These are phyloP conservation scores for Ophonus ardosiacus DNA, from an alignment of 2,888 invertebrate genomes.

Conservation along the genomic window DNA sequence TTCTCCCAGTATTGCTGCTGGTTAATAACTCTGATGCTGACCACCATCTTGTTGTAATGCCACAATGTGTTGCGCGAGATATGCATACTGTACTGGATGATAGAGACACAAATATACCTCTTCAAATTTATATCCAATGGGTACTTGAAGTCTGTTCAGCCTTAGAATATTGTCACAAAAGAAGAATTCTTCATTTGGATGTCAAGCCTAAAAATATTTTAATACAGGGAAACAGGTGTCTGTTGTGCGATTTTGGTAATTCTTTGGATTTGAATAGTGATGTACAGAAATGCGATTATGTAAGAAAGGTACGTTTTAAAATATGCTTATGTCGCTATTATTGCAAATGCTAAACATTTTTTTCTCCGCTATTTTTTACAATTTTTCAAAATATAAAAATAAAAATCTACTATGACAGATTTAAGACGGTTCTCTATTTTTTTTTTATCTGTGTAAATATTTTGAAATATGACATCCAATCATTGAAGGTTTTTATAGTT, in stretches of 20 bases:
- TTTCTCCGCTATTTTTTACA: too few relatives aligned
- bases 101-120: background rate
- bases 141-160: slow-evolving; percentile 18
- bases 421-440: too few relatives aligned
- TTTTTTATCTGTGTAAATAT: too few relatives aligned
- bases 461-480: too few relatives aligned
- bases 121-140: slow-evolving; percentile 3
- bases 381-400: too few relatives aligned
- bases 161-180: slow-evolving; percentile 19
- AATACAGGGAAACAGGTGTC: background rate
- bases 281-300: background rate
- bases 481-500: too few relatives aligned
- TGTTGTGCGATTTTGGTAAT: slow-evolving; percentile 40
- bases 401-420: too few relatives aligned
- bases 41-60: slow-evolving; percentile 21
- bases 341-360: too few relatives aligned
- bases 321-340: background rate
- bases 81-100: slow-evolving; percentile 16
- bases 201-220: slow-evolving; percentile 47
- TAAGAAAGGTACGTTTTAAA: background rate
- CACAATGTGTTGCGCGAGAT: background rate
- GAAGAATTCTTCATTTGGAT: slow-evolving; percentile 27
- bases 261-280: slow-evolving; percentile 13
- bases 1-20: background rate
- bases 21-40: background rate